A percentile compares a stretch with the other conserved stretches of the same genome.
phyloP scores from a whole-genome alignment of 2,888 invertebrate species.

The Cheilosia grossa region DNA sequence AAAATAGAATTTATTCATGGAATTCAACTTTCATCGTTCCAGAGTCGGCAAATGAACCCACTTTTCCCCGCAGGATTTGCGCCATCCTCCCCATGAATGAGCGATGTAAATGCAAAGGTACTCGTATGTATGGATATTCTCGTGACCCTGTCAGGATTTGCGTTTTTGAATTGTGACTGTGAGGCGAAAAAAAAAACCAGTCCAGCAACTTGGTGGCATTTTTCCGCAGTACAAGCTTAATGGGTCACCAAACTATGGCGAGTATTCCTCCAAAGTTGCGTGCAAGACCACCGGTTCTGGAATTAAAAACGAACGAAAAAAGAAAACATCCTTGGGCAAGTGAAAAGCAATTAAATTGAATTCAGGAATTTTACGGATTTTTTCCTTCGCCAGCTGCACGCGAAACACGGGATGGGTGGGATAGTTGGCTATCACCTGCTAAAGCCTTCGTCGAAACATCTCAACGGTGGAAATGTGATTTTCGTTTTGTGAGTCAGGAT shows the following conservation, averaged over 20 bases:
- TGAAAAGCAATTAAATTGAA: conserved; percentile 54
- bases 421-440: conserved; percentile 23
- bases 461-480: conserved; percentile 34
- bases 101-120: conserved; percentile 14
- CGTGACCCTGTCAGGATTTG: conserved; percentile 47
- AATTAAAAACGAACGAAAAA: conserved; percentile 18
- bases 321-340: conserved; percentile 1
- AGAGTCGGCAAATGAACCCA: conserved; percentile 13
- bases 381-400: background rate
- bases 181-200: background rate
- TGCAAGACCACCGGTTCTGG: conserved; percentile 9
- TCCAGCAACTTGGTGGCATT: conserved; percentile 40
- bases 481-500: conserved; percentile 24
- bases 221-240: conserved; percentile 47
- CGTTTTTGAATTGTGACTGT: conserved; percentile 42
- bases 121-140: background rate
- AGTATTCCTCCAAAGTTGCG: conserved; percentile 43
- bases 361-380: conserved; percentile 20
- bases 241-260: conserved; percentile 39
- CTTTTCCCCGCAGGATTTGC: background rate
- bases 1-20: conserved; percentile 46
- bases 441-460: conserved; percentile 3
- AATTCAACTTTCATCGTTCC: conserved; percentile 35
- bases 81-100: conserved; percentile 32
- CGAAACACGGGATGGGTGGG: conserved; percentile 1